Conservation (phyloP, 2,113 vertebrate genomes). For the Mohoua ochrocephala region DNA sequence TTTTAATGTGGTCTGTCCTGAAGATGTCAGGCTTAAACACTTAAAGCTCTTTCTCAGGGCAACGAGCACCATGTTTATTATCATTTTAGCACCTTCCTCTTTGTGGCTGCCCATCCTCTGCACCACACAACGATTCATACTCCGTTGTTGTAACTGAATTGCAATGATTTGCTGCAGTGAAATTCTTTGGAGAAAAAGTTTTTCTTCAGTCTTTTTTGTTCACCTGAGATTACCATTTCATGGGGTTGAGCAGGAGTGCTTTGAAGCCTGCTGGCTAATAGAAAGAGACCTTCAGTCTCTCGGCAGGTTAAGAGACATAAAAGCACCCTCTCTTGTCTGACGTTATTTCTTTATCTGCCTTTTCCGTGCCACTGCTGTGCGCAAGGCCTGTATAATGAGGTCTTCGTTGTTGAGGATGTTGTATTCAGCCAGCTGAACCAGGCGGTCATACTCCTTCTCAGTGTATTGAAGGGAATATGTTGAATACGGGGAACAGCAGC, state of each 20-base stretch:
- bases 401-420: conserved; percentile 71
- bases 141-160: background rate
- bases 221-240: background rate
- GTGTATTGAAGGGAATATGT: conserved; percentile 70
- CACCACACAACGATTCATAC: background rate
- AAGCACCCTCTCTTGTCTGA: background rate
- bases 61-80: background rate
- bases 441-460: conserved; percentile 39
- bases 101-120: background rate
- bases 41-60: background rate
- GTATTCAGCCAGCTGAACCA: conserved; percentile 72
- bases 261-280: background rate
- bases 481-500: conserved; percentile 63
- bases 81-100: background rate
- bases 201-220: background rate
- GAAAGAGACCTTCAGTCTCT: background rate
- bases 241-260: background rate
- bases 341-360: conserved; percentile 24
- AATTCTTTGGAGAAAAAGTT: background rate
- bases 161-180: background rate
- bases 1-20: conserved; percentile 28
- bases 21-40: background rate
- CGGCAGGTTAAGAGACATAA: background rate
- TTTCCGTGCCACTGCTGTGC: conserved; percentile 51
- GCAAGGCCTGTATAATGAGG: conserved; percentile 51